Evolutionary conservation across 2,888 invertebrate genomes (phyloP), one percentile per base, ranked within the genome.

Genomic region (Drosophila stalkeri): DNA sequence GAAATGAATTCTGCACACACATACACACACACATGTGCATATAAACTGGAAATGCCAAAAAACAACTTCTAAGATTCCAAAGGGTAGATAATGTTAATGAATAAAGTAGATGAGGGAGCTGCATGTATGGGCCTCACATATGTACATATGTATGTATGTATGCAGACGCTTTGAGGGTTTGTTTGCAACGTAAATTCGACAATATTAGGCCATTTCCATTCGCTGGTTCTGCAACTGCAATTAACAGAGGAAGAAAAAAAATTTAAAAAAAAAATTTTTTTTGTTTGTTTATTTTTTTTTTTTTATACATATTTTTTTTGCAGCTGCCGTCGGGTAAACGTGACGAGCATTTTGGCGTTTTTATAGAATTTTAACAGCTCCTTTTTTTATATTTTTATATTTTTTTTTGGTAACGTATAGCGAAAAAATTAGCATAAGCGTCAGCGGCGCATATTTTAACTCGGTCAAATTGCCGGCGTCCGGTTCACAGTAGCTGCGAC

Each of bases 41-140:
- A 69, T 65, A 77, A 82, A 81, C 83, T 86, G 76, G 82, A 78
- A 81, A 80, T 49, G 61, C 74, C 72, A n/a, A 55, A 55, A 60
- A 77, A 59, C 47, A 80, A 77, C 61, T 73, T 79, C 73, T 65
- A 70, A 81, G 87, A 87, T 87, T 75, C 67, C 87, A 83, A 80
- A 86, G 87, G 87, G 87, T 89, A 87, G 87, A 87, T 87, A 87
- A 81, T 76, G 86, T 87, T 86, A 86, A 86, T 86, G 85, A 86
- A 85, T 76, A 75, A 72, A 80, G 68, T 63, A 56, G 61, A 23
- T 71, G 44, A 67, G 62, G 67, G 77, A 64, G 65, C 63, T 64
- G 62, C 67, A 69, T 27, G 66, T 44, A n/a, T 49, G 31, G 11
- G 49, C 31, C 37, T 37, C n/a, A 41, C n/a, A 12, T 23, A 35